A percentile compares a stretch with the other conserved stretches of the same genome.
Conservation (phyloP, 2,113 vertebrate species). For the Zosterops lateralis region DNA sequence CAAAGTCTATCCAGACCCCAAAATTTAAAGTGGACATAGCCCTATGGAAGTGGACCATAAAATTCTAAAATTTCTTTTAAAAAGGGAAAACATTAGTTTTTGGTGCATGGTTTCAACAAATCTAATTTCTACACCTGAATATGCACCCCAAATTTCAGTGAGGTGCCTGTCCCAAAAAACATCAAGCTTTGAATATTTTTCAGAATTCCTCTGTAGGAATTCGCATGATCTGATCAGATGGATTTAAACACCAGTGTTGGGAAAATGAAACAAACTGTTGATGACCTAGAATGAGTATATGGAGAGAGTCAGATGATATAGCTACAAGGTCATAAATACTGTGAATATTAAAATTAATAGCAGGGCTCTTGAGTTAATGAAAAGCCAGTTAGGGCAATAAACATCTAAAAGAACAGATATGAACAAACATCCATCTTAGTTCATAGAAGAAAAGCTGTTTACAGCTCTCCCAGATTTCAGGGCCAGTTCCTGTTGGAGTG, state of each 20-base stretch:
- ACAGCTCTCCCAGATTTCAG: not conserved
- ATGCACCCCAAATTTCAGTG: rapidly evolving
- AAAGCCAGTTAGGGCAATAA: slow-evolving; percentile 54
- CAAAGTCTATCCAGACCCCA: not conserved
- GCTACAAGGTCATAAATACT: slow-evolving; percentile 27
- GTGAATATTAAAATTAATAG: slow-evolving; percentile 38
- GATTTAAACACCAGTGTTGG: not conserved
- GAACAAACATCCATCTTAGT: not conserved
- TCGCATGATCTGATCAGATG: not conserved
- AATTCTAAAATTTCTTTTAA: not conserved
- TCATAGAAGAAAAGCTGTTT: not conserved
- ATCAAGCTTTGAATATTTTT: not conserved
- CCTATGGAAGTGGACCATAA: not conserved
- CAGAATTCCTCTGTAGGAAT: not conserved
- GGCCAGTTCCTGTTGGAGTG: slow-evolving; percentile 6
- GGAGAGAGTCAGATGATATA: not conserved
- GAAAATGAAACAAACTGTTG: not conserved
- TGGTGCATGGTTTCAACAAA: not conserved
- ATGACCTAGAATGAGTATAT: not conserved
- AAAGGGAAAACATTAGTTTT: not conserved
- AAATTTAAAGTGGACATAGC: not conserved
- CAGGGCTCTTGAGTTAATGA: slow-evolving; percentile 47
- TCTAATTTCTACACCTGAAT: not conserved
- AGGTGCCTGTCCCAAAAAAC: not conserved
- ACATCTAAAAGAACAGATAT: not conserved